Conservation (phyloP, 2,888 invertebrate genomes). For the Melitaea athalia region DNA sequence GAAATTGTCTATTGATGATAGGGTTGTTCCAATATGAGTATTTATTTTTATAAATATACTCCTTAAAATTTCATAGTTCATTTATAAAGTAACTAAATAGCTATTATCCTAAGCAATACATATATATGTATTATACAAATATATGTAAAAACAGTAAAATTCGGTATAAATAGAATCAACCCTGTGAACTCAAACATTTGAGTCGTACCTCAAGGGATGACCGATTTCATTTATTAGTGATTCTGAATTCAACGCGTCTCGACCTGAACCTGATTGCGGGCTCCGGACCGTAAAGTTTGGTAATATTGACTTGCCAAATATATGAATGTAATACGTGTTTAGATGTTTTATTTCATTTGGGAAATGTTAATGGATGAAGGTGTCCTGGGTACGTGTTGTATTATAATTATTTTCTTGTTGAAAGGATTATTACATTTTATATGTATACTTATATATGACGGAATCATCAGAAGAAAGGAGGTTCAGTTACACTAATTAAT, state of each 20-base stretch:
- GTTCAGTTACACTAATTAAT: too few species aligned
- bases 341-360: background rate
- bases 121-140: too few species aligned
- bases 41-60: background rate
- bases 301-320: constrained; percentile 5
- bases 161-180: background rate
- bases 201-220: constrained; percentile 3
- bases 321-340: background rate
- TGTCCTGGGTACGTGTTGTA: background rate
- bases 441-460: too few species aligned
- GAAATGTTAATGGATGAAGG: background rate
- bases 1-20: constrained; percentile 33
- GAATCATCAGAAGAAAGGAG: too few species aligned
- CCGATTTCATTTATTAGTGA: constrained; percentile 20
- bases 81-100: too few species aligned
- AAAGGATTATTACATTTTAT: too few species aligned
- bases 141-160: background rate
- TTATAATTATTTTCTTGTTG: too few species aligned
- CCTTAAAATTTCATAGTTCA: background rate
- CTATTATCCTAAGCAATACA: background rate
- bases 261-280: constrained; percentile 28
- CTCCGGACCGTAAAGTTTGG: constrained; percentile 13
- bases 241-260: constrained; percentile 25
- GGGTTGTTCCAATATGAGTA: constrained; percentile 13
- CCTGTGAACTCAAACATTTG: background rate